A percentile compares a stretch with the other conserved stretches of the same genome.
Evolutionary conservation across 2,113 vertebrate species (phyloP).

Genomic region (Datnioides undecimradiatus): DNA sequence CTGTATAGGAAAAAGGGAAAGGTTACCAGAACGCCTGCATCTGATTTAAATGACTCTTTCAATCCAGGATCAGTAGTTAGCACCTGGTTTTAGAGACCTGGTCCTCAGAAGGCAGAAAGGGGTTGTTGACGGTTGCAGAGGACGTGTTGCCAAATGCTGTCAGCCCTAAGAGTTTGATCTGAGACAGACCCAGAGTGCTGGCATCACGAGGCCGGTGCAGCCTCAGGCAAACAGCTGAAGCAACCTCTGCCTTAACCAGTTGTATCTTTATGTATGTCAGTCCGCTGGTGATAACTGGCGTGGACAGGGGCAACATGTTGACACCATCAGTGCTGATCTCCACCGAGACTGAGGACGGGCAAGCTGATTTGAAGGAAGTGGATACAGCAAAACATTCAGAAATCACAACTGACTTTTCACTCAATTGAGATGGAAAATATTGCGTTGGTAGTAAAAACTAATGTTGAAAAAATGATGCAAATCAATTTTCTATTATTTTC

Average conservation of each 20-base stretch:
- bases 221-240: constrained; percentile 95
- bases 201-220: constrained; percentile 97
- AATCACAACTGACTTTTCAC: background rate
- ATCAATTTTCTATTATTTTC: background rate
- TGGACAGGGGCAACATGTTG: constrained; percentile 98
- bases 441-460: background rate
- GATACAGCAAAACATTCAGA: background rate
- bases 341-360: constrained; percentile 97
- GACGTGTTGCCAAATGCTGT: constrained; percentile 98
- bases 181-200: constrained; percentile 95
- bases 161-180: constrained; percentile 96
- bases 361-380: constrained; percentile 83
- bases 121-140: constrained; percentile 97
- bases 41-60: background rate
- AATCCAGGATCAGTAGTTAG: background rate
- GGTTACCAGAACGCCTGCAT: background rate
- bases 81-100: constrained; percentile 99
- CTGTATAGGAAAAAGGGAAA: constrained; percentile 73
- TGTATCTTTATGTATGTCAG: constrained; percentile 99
- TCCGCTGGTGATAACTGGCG: constrained; percentile 95
- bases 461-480: background rate
- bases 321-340: constrained; percentile 98
- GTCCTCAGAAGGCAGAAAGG: constrained; percentile 98
- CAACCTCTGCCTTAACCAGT: constrained; percentile 97
- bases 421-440: background rate